Evolutionary conservation across 1,140 invertebrate genomes (phyloP).

Genomic region (Camponotus floridanus): DNA sequence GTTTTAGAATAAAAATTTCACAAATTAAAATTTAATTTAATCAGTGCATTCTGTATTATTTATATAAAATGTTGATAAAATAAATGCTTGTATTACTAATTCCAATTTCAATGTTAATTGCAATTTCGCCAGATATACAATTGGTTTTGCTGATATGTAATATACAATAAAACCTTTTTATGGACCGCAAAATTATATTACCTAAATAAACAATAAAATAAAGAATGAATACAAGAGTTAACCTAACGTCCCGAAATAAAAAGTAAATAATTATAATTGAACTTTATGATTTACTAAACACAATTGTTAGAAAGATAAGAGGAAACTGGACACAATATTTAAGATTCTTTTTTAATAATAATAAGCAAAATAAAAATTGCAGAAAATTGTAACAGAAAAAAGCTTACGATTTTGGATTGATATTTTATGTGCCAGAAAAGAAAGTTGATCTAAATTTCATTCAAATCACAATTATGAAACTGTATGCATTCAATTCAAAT

Average conservation of each 20-base stretch:
- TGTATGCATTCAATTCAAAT: not conserved
- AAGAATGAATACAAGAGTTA: not conserved
- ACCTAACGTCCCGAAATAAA: no score
- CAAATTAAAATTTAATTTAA: not conserved
- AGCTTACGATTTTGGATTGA: not conserved
- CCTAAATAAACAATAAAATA: slow-evolving; percentile 6
- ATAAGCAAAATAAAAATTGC: not conserved
- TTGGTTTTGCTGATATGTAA: not conserved
- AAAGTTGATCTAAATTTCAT: slow-evolving; percentile 21
- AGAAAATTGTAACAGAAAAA: not conserved
- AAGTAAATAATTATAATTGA: not conserved
- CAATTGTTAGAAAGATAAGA: not conserved
- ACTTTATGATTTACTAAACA: not conserved
- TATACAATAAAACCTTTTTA: not conserved
- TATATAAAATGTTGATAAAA: not conserved
- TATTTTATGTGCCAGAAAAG: not conserved
- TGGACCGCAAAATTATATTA: not conserved
- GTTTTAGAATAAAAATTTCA: not conserved
- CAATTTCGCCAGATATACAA: not conserved
- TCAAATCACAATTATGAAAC: not conserved
- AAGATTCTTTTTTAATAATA: not conserved
- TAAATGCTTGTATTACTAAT: slow-evolving; percentile 4
- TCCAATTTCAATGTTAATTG: not conserved
- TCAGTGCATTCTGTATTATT: not conserved
- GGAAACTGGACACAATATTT: not conserved